Evolutionary conservation across 2,113 vertebrate genomes (phyloP), one percentile per base, ranked within the genome.

Genomic region (Anolis sagrei): DNA sequence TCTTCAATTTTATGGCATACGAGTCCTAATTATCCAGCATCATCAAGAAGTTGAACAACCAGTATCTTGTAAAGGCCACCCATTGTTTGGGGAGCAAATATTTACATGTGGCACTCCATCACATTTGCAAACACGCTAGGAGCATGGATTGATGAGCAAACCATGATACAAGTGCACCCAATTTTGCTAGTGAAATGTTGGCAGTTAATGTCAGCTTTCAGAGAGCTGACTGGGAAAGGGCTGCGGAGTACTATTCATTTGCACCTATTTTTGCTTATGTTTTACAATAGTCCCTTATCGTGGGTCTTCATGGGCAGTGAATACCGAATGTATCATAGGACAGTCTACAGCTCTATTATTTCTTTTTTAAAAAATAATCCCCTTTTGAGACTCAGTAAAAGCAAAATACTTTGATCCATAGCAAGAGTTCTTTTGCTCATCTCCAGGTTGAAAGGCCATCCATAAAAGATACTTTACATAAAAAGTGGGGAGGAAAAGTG

Each of bases 41-140:
- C 90, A 93, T 58, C 54, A 16, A 93, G 94, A 94, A 87, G 92
- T 95, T 96, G 93, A 95, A 93, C 83, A 93, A 84, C 92, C 90
- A 89, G 92, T 92, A 90, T 94, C 88, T 95, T 44, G 3, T 96
- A 95, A 95, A 95, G 94, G 87, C 75, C 91, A 93, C 94, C 95
- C 90, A 94, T 93, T 94, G 94, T 94, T 95, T 92, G 84, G 76
- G 89, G 87, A 95, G 92, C 95, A 97, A 97, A 97, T 97, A 97
- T 97, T 97, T 97, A 94, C 89, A 94, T 91, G 66, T 72, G 8
- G 2, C 92, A 93, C 90, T 86, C 64, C 72, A 77, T 82, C 75
- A 83, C 83, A 13, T 73, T 85, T 48, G 84, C 94, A 95, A 96
- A 95, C 70, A 95, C 25, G 84, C 39, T 91, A 61, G 73, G 90